Evolutionary conservation across 2,797 vertebrate genomes (phyloP).

Genomic region (Coregonus suidteri): DNA sequence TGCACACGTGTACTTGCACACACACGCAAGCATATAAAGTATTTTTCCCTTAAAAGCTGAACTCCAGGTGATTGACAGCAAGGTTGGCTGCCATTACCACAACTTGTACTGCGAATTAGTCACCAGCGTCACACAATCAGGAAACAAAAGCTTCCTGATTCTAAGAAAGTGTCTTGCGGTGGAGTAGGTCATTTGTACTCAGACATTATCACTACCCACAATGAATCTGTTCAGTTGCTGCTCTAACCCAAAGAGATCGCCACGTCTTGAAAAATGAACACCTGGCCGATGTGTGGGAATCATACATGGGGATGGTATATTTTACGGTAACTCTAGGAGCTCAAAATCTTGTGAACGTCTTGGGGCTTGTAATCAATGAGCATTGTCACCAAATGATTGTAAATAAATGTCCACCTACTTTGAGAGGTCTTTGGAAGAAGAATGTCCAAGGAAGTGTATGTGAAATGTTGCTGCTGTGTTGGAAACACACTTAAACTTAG

Average conservation of each 20-base stretch:
- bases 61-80: constrained; percentile 55
- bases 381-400: not conserved
- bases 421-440: not conserved
- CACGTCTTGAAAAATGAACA: not conserved
- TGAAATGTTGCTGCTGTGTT: not conserved
- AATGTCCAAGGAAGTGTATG: not conserved
- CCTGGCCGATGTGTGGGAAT: not conserved
- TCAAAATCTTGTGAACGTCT: not conserved
- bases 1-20: not conserved
- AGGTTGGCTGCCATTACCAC: constrained; percentile 45
- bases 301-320: not conserved
- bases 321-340: not conserved
- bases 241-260: not conserved
- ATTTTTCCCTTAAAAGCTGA: constrained; percentile 29
- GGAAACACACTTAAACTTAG: not conserved
- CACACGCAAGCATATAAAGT: not conserved
- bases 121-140: constrained; percentile 54
- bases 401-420: not conserved
- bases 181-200: constrained; percentile 19
- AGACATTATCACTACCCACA: not conserved
- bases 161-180: constrained; percentile 48
- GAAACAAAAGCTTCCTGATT: constrained; percentile 52
- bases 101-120: constrained; percentile 41
- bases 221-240: not conserved
- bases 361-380: not conserved